phyloP scores from a whole-genome alignment of 2,888 invertebrate genomes.

The Nyleta sp. region DNA sequence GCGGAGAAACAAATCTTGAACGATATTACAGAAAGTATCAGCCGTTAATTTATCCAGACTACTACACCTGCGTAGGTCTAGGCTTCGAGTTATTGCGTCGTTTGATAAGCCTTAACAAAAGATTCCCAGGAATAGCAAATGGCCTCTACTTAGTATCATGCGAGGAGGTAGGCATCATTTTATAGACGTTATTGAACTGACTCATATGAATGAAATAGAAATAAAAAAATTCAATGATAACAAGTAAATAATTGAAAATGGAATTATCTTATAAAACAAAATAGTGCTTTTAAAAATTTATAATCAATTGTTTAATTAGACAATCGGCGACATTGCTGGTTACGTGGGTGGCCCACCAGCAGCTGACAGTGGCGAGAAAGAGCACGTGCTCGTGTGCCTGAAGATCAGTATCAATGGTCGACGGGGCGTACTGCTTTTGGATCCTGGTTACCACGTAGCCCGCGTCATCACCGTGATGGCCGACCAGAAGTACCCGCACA shows the following conservation, averaged over 20 bases:
- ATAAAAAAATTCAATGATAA: no score
- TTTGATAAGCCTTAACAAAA: slow-evolving; percentile 85
- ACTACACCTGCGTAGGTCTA: slow-evolving; percentile 95
- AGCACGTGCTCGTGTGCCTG: slow-evolving; percentile 93
- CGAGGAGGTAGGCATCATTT: slow-evolving; percentile 91
- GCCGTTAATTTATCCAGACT: slow-evolving; percentile 90
- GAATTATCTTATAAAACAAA: no score
- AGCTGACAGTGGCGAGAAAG: slow-evolving; percentile 89
- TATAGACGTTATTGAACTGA: no score
- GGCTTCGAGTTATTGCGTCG: slow-evolving; percentile 90
- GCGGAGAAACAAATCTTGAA: slow-evolving; percentile 86
- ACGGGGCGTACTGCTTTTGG: slow-evolving; percentile 90
- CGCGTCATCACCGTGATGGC: slow-evolving; percentile 94
- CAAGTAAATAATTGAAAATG: no score
- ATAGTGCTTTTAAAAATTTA: no score
- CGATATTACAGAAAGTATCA: slow-evolving; percentile 90
- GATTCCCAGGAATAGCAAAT: slow-evolving; percentile 87
- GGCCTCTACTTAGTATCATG: slow-evolving; percentile 91
- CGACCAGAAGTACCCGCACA: slow-evolving; percentile 93
- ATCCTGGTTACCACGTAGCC: slow-evolving; percentile 96
- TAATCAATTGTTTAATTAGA: slow-evolving; percentile 69
- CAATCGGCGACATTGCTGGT: slow-evolving; percentile 81
- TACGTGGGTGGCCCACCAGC: slow-evolving; percentile 83
- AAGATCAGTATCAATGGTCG: slow-evolving; percentile 89
- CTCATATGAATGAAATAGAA: no score